A percentile compares a stretch with the other conserved stretches of the same genome.
phyloP scores from a whole-genome alignment of 2,113 vertebrate genomes.

The Peromyscus californicus region DNA sequence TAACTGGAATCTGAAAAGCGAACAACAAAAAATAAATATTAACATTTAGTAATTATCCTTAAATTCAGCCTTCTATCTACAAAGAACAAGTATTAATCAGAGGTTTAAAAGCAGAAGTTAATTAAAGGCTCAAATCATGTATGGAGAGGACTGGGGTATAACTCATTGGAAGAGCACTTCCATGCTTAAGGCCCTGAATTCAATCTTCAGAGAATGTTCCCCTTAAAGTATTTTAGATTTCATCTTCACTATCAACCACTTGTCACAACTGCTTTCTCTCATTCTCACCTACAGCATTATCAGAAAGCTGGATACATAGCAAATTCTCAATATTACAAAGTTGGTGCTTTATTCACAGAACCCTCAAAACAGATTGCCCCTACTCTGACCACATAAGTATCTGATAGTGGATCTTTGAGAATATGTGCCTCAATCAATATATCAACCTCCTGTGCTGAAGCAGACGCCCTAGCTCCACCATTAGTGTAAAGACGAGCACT shows the following conservation, averaged over 20 bases:
- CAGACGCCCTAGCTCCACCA: background rate
- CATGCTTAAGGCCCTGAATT: background rate
- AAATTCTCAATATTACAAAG: accelerated
- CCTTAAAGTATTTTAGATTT: background rate
- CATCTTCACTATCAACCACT: background rate
- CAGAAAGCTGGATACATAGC: background rate
- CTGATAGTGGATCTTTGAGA: background rate
- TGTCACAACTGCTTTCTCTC: background rate
- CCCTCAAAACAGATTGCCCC: background rate
- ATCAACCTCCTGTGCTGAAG: too few species aligned
- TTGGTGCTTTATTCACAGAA: background rate
- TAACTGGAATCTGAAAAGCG: conserved; percentile 81
- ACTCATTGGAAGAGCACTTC: background rate
- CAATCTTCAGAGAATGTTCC: background rate
- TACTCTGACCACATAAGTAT: accelerated
- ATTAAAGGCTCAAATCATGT: background rate
- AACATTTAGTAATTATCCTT: background rate
- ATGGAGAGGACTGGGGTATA: background rate
- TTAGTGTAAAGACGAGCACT: background rate
- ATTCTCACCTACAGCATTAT: background rate
- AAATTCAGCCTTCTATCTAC: background rate
- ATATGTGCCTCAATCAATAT: accelerated
- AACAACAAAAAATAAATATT: conserved; percentile 27
- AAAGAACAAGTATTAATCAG: background rate
- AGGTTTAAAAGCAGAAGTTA: background rate